Evolutionary conservation across 2,113 vertebrate genomes (phyloP), one percentile per base, ranked within the genome.

Genomic region (Rhea americana): DNA sequence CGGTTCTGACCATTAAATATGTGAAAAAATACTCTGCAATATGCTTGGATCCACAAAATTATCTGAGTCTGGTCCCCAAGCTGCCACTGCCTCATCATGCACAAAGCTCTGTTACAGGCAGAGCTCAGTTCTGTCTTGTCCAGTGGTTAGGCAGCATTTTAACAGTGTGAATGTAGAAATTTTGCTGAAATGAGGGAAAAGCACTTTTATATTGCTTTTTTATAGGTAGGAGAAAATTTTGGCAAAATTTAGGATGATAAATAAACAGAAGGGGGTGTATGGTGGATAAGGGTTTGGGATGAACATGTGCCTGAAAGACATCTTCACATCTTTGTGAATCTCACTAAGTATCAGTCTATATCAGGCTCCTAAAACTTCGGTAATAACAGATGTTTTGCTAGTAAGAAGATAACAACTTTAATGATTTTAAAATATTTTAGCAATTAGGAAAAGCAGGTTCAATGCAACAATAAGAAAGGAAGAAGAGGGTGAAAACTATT

Each of bases 81-180:
- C 11, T 93, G 8, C 24, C 18, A 3, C 58, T 47, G 24, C 15
- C 13, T 53, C n/a, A 72, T 43, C 17, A 17, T 26, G 17, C 5
- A 70, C 30, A 74, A 90, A 81, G 16, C 18, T 67, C 20, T n/a
- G 2, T 55, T 66, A 53, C 7, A 21, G 35, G 22, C 18, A 45
- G 14, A 74, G 26, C 25, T 82, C 47, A 74, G 2, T 28, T 56
- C 56, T 65, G 32, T 37, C 18, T 32, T 39, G 15, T 4, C 55
- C 53, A 68, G 67, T 55, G n/a, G 62, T 19, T 25, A 37, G 47
- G 25, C 0, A 1, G 35, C 7, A 22, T 13, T 73, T 83, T 2
- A 74, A 21, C 24, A 61, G 21, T 0, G 2, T 22, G n/a, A 18
- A 72, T 72, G 37, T 10, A 58, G 26, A 15, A 2, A 1, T 15